Evolutionary conservation across 2,797 vertebrate species (phyloP), one percentile per base, ranked within the genome.

Genomic region (Rhynchonycteris naso): DNA sequence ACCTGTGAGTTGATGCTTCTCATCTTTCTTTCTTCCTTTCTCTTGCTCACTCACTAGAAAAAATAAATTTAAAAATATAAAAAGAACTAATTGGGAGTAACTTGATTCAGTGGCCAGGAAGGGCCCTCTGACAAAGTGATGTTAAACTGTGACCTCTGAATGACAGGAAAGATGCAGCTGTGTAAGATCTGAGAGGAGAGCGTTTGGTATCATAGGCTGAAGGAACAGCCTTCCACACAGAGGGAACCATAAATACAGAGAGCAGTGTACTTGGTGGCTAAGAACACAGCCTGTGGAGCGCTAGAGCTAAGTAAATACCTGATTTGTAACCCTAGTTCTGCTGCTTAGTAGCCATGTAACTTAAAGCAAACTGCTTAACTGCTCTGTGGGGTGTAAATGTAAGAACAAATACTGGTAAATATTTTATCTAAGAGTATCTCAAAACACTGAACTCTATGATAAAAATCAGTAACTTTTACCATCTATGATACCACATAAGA

Each of bases 401-500:
- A 30, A 92, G 43, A 93, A 83, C 81, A 94, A 76, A 50, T 83
- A 74, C 19, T 82, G 35, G 28, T 80, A 88, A 75, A 2, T 89
- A 54, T 50, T 18, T 78, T 79, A 75, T 86, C 65, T 95, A 79
- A 95, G 63, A 91, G 35, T 95, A 75, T 90, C 66, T 88, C n/a
- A 93, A 95, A 52, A 26, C 74, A 86, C 52, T 92, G 66, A 93
- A 75, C 22, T 93, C 54, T 63, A 0, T 91, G 75, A 68, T 78
- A 90, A 93, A 69, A 52, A 63, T 91, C 56, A 83, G 11, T 87
- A 81, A 47, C 50, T 96, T 97, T 87, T 22, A 61, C 33, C 78
- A 28, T 78, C n/a, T 69, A 0, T 95, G 79, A 59, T 69, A n/a
- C 28, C 30, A 63, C 22, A 58, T 66, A 76, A 74, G 21, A 79